Evolutionary conservation across 1,140 invertebrate species (phyloP).

Genomic region (Heliconius melpomene): DNA sequence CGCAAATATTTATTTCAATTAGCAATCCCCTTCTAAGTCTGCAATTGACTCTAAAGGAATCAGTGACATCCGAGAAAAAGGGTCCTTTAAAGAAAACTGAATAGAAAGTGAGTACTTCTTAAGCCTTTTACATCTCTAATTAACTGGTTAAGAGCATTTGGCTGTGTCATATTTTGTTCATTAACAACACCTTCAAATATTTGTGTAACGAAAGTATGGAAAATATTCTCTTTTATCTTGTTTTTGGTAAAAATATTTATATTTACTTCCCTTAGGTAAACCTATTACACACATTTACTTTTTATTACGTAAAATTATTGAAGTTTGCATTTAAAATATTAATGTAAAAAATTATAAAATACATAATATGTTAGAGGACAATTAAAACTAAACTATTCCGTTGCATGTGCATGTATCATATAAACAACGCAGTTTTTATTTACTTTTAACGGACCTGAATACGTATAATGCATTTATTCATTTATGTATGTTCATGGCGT

Average conservation of each 20-base stretch:
- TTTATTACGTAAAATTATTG: no score
- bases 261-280: no score
- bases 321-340: no score
- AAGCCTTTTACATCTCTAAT: slow-evolving; percentile 72
- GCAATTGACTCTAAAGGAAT: slow-evolving; percentile 73
- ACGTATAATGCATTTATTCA: not conserved
- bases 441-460: not conserved
- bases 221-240: not conserved
- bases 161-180: slow-evolving; percentile 24
- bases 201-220: not conserved
- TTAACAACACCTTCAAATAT: not conserved
- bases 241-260: no score
- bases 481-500: not conserved
- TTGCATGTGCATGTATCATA: not conserved
- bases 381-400: not conserved
- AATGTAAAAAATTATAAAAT: no score
- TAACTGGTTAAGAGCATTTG: slow-evolving; percentile 54
- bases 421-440: not conserved
- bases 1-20: slow-evolving; percentile 80
- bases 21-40: slow-evolving; percentile 54
- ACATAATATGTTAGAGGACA: no score
- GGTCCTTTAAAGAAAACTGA: slow-evolving; percentile 58
- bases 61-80: slow-evolving; percentile 76
- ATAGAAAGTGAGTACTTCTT: slow-evolving; percentile 66
- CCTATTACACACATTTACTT: no score